These are phyloP conservation scores for Mimumesa dahlbomi DNA, from an alignment of 2,888 invertebrate genomes.

Conservation along the genomic window DNA sequence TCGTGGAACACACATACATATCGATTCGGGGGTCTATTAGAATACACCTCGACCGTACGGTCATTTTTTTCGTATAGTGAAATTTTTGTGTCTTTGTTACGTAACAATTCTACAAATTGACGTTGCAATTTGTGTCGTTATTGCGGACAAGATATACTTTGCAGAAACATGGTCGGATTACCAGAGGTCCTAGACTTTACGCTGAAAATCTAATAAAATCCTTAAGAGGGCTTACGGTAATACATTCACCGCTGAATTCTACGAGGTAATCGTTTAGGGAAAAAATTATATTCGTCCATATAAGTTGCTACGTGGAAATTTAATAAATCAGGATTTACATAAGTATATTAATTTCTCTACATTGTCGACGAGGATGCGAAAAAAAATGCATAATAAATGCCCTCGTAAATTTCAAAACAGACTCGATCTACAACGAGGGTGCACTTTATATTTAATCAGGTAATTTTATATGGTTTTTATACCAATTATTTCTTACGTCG, in stretches of 20 bases:
- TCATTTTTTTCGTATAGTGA: no score
- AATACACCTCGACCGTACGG: not conserved
- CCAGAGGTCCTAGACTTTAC: conserved; percentile 57
- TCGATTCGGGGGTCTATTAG: not conserved
- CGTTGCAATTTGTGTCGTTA: conserved; percentile 12
- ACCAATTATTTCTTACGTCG: no score
- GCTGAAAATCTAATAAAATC: conserved; percentile 64
- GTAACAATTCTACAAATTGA: not conserved
- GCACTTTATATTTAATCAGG: no score
- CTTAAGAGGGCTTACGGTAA: conserved; percentile 64
- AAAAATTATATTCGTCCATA: conserved; percentile 37
- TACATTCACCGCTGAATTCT: conserved; percentile 58
- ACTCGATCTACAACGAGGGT: no score
- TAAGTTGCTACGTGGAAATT: conserved; percentile 31
- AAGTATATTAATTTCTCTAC: conserved; percentile 38
- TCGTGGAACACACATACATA: not conserved
- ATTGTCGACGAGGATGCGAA: no score
- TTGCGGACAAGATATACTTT: conserved; percentile 31
- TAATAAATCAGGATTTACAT: conserved; percentile 48
- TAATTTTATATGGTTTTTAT: no score
- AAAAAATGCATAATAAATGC: no score
- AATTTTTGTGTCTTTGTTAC: no score
- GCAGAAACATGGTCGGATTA: conserved; percentile 49
- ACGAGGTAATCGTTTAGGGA: conserved; percentile 45
- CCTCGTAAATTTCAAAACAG: no score